Evolutionary conservation across 2,888 invertebrate species (phyloP).

Genomic region (Hoplodrina ambigua): DNA sequence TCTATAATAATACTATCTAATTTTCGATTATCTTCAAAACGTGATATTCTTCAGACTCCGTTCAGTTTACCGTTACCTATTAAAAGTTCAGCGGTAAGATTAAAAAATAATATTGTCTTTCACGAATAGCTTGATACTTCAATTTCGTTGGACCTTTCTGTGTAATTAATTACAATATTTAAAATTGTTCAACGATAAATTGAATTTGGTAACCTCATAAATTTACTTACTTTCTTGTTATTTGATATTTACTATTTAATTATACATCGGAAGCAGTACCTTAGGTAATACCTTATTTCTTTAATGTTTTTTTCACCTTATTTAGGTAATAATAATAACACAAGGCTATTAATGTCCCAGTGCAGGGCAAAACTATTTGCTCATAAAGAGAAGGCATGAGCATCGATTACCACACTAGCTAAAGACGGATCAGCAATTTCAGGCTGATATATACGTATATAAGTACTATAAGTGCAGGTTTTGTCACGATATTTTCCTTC

Average conservation of each 20-base stretch:
- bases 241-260: conserved; percentile 3
- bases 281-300: not conserved
- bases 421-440: too few species aligned
- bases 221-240: conserved; percentile 15
- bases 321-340: too few species aligned
- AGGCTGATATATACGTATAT: too few species aligned
- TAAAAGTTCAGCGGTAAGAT: conserved; percentile 35
- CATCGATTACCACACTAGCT: too few species aligned
- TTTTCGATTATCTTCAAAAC: conserved; percentile 33
- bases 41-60: conserved; percentile 24
- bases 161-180: conserved; percentile 37
- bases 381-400: too few species aligned
- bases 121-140: conserved; percentile 22
- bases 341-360: too few species aligned
- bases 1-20: too few species aligned
- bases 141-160: conserved; percentile 31
- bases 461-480: too few species aligned
- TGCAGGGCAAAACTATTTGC: too few species aligned
- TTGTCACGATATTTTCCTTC: too few species aligned
- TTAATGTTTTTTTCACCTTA: too few species aligned
- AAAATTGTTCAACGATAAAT: conserved; percentile 25
- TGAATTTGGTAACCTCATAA: conserved; percentile 32
- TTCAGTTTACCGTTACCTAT: conserved; percentile 17
- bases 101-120: conserved; percentile 55
- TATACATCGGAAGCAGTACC: not conserved